phyloP scores from a whole-genome alignment of 2,113 vertebrate genomes.

The Pterophyllum scalare region DNA sequence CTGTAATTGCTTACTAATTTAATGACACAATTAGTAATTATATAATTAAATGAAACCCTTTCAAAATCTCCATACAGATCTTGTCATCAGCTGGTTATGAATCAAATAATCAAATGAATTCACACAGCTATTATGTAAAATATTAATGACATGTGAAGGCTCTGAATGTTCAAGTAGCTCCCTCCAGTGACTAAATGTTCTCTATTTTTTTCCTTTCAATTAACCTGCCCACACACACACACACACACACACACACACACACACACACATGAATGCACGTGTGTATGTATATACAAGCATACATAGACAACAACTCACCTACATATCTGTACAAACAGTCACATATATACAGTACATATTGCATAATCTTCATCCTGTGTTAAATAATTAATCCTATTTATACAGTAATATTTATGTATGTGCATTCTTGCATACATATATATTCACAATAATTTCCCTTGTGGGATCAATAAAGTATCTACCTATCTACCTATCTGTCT shows the following conservation, averaged over 20 bases:
- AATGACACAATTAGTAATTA: not conserved
- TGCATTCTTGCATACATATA: not conserved
- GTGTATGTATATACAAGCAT: too few species aligned
- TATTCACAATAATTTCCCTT: too few species aligned
- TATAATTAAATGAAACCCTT: not conserved
- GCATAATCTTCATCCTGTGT: not conserved
- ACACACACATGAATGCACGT: too few species aligned
- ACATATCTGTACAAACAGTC: not conserved
- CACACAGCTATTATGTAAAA: not conserved
- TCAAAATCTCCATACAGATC: not conserved
- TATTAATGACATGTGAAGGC: not conserved
- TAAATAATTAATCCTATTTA: not conserved
- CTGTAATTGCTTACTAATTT: not conserved
- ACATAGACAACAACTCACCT: too few species aligned
- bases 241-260: too few species aligned
- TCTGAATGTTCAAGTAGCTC: conserved; percentile 41
- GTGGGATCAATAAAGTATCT: too few species aligned
- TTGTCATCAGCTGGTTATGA: not conserved
- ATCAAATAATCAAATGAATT: not conserved
- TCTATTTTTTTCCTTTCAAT: not conserved
- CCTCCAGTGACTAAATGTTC: conserved; percentile 46
- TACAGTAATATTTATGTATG: not conserved
- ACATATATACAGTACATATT: not conserved
- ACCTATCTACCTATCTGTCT: not conserved
- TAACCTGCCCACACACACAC: not conserved